Evolutionary conservation across 1,140 invertebrate species (phyloP), one percentile per base, ranked within the genome.

Genomic region (Leucophenga varia): DNA sequence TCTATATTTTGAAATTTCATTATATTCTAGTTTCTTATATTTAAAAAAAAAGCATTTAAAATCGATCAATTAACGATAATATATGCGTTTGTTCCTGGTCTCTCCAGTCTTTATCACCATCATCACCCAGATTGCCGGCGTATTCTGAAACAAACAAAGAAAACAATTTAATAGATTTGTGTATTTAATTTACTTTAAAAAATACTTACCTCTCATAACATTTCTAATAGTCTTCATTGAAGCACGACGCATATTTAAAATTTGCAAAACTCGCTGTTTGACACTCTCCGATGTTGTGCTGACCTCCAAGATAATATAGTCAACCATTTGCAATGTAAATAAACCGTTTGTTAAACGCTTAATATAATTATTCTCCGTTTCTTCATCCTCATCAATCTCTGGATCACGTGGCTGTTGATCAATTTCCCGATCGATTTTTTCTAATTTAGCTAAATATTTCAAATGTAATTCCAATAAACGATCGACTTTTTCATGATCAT

Each of bases 401-500:
- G 16, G 49, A 41, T 74, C 64, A 64, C 71, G 13, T 49, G 74
- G 78, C 75, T 85, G 81, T 45, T 79, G 74, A 53, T 88, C 86
- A 56, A 91, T 86, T 55, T 84, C 80, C 35, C 84, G 84, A 77
- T 97, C 94, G n/a, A 90, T 84, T 39, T 83, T 79, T 59, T 95
- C 87, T 1, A 97, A 91, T 79, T 94, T 95, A 61, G 95, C 91
- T 57, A 95, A 82, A 78, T 98, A 99, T 75, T 98, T 97, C 59
- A 98, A 95, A 79, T 98, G 95, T 34, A 99, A 79, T 76, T 99
- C 97, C 71, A 98, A 80, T 12, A 98, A 78, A 58, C 97, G 77
- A 72, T 99, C 97, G 0, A 98, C 92, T 81, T 99, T 99, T 78
- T 99, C 97, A 63, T 94, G 90, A 78, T 99, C 95, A 74, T 97